These are phyloP conservation scores for Pteronura brasiliensis DNA, from an alignment of 2,113 vertebrate genomes.

Conservation along the genomic window DNA sequence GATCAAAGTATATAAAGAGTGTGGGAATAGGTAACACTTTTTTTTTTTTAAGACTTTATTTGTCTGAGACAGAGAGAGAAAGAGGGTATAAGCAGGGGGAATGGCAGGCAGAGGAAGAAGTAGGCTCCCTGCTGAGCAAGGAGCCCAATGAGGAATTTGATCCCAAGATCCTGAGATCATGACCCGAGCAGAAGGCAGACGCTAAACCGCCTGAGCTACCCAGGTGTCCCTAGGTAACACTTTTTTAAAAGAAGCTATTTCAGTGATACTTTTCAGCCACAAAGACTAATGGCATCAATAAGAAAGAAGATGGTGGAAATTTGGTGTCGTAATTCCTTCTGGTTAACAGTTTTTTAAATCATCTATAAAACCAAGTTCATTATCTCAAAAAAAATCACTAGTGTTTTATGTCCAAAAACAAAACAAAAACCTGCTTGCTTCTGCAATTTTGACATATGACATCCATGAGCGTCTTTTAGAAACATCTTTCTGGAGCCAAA, in stretches of 20 bases:
- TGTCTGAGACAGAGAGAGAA: too few species aligned
- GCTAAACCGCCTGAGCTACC: neutral
- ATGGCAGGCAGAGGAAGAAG: too few species aligned
- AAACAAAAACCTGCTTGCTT: constrained; percentile 7
- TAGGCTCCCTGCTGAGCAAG: too few species aligned
- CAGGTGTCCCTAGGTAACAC: neutral
- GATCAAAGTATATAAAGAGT: neutral
- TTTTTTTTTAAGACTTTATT: too few species aligned
- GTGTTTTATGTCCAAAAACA: constrained; percentile 17
- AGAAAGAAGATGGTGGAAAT: constrained; percentile 3
- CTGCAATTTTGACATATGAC: constrained; percentile 34
- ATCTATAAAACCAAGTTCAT: constrained; percentile 4
- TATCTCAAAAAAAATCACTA: neutral
- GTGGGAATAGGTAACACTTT: neutral
- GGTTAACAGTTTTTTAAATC: neutral
- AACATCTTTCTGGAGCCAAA: constrained; percentile 51
- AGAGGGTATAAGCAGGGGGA: too few species aligned
- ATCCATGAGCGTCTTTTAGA: constrained; percentile 50
- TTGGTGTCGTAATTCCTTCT: neutral
- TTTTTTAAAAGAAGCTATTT: constrained; percentile 2
- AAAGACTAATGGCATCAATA: neutral
- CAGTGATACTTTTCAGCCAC: neutral
- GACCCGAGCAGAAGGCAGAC: too few species aligned
- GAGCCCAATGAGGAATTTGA: too few species aligned
- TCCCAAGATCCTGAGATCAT: too few species aligned